Evolutionary conservation across 2,888 invertebrate genomes (phyloP).

Genomic region (Tromatobia lineatoria): DNA sequence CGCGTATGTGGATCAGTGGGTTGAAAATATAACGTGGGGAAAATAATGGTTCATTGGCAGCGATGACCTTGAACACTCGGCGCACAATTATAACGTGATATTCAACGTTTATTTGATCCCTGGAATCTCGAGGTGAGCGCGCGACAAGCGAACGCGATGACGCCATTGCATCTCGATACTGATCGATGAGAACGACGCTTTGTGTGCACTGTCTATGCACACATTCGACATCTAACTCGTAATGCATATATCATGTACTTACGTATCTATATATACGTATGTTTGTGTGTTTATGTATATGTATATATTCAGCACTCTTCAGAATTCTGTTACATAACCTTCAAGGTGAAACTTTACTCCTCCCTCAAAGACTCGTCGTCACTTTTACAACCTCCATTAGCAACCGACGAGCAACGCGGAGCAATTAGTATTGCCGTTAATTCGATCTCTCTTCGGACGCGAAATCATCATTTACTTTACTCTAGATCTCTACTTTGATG

Average conservation of each 20-base stretch:
- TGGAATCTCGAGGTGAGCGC: slow-evolving; percentile 52
- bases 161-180: slow-evolving; percentile 45
- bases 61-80: slow-evolving; percentile 30
- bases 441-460: slow-evolving; percentile 58
- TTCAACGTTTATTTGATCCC: slow-evolving; percentile 25
- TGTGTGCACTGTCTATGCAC: slow-evolving; percentile 10
- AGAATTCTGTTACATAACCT: slow-evolving; percentile 76
- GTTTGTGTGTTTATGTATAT: not conserved
- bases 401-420: slow-evolving; percentile 35
- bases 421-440: slow-evolving; percentile 70
- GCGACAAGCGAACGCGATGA: slow-evolving; percentile 27
- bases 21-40: slow-evolving; percentile 35
- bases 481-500: not conserved
- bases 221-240: not conserved
- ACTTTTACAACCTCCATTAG: slow-evolving; percentile 63
- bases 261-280: not conserved
- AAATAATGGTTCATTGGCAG: slow-evolving; percentile 56
- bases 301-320: slow-evolving; percentile 15
- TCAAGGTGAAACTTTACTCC: slow-evolving; percentile 80
- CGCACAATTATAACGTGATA: slow-evolving; percentile 13
- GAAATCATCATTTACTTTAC: not conserved
- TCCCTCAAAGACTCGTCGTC: slow-evolving; percentile 63
- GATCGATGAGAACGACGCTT: slow-evolving; percentile 48
- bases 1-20: slow-evolving; percentile 60
- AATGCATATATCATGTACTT: not conserved